A percentile compares a stretch with the other conserved stretches of the same genome.
These are phyloP conservation scores for Rosalia funebris DNA, from an alignment of 2,888 invertebrate genomes.

Conservation along the genomic window DNA sequence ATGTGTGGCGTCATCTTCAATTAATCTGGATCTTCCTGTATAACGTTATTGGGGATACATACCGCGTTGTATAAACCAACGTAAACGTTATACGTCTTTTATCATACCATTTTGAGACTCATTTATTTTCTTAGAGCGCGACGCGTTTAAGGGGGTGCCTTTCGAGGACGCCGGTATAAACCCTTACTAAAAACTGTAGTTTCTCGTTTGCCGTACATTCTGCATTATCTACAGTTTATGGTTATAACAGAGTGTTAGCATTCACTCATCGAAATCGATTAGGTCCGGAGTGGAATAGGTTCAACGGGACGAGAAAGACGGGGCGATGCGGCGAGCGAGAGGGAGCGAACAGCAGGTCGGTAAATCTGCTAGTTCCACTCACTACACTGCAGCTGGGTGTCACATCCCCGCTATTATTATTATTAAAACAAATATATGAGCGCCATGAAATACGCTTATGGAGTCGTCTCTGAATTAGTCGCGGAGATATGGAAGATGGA, in stretches of 20 bases:
- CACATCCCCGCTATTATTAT: slow-evolving; percentile 41
- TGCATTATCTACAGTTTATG: slow-evolving; percentile 39
- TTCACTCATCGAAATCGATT: slow-evolving; percentile 48
- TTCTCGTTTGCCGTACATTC: slow-evolving; percentile 34
- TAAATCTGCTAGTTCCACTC: slow-evolving; percentile 39
- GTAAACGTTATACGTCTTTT: too few relatives aligned
- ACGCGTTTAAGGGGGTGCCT: too few relatives aligned
- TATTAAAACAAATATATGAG: slow-evolving; percentile 43
- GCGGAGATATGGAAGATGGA: background rate
- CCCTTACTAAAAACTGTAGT: slow-evolving; percentile 17
- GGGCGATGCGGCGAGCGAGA: slow-evolving; percentile 21
- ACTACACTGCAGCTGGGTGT: slow-evolving; percentile 42
- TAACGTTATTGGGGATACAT: too few relatives aligned
- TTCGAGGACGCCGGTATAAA: too few relatives aligned
- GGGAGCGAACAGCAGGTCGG: slow-evolving; percentile 34
- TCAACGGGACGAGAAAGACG: slow-evolving; percentile 33
- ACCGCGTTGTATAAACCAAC: too few relatives aligned
- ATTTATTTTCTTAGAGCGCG: too few relatives aligned
- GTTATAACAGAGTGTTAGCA: slow-evolving; percentile 46
- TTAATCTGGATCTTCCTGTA: too few relatives aligned
- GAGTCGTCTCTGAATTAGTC: background rate
- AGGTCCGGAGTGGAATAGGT: slow-evolving; percentile 35
- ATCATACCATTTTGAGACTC: too few relatives aligned
- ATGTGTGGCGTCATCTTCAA: too few relatives aligned
- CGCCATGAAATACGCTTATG: slow-evolving; percentile 17